Conservation (phyloP, 2,113 vertebrate genomes). For the Hucho hucho region DNA sequence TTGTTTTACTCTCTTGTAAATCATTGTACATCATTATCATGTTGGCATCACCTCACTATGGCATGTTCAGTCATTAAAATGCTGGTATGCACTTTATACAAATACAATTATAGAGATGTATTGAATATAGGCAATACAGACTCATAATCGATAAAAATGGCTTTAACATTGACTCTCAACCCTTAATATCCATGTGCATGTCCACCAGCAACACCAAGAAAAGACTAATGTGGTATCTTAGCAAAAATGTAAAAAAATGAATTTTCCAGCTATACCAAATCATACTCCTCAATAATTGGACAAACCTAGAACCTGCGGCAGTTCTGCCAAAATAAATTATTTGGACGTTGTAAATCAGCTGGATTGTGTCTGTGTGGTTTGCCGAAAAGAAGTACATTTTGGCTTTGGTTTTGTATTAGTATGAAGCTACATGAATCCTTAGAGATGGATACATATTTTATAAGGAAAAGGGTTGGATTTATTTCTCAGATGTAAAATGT, state of each 20-base stretch:
- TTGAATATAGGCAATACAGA: no score
- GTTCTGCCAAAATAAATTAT: background rate
- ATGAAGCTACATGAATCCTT: slow-evolving; percentile 10
- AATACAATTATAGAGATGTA: no score
- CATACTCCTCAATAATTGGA: no score
- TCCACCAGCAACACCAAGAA: no score
- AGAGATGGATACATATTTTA: slow-evolving; percentile 4
- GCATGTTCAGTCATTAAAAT: background rate
- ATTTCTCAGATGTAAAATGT: slow-evolving; percentile 31
- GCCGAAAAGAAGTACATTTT: background rate
- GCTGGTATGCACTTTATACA: background rate
- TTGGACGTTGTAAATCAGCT: background rate
- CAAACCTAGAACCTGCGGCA: background rate
- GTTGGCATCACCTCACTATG: background rate
- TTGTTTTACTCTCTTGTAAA: slow-evolving; percentile 40
- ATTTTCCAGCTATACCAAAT: no score
- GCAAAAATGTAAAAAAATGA: no score
- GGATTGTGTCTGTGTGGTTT: background rate
- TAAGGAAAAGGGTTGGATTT: slow-evolving; percentile 4
- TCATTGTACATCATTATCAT: slow-evolving; percentile 8
- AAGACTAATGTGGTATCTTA: no score
- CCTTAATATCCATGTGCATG: no score
- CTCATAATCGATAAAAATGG: no score
- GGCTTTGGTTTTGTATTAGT: slow-evolving; percentile 30
- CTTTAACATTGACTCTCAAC: no score